Base-by-base conservation (phyloP, 2,888 invertebrate species). In the Cheilosia pagana region DNA sequence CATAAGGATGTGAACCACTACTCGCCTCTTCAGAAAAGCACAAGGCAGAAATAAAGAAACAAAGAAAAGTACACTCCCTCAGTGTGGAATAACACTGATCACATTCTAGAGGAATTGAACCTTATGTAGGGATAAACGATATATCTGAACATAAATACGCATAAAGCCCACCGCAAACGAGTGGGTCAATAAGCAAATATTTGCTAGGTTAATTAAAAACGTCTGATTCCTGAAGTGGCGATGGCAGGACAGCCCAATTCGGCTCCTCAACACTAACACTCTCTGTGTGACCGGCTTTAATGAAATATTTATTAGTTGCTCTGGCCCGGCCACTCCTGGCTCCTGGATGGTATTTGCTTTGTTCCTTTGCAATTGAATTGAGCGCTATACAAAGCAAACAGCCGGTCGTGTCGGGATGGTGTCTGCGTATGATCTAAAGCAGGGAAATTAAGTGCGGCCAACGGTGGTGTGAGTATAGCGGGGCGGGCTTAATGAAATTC, bases 201-300 rank as follows among this genome's bases (percentile, higher is more conserved):
- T 87, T 88, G 86, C 85, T 65, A 79, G 87, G 87, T 87, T 88
- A 87, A 88, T 88, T 88, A 87, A 87, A 87, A 88, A 87, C 74
- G 86, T 87, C 87, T 85, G 86, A 87, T 87, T 87, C 77, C 67
- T 39, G 68, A 72, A 50, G 74, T 60, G 59, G 52, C 53, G 65
- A 21, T 21, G 23, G 48, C 8, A 12, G 19, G 12, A 35, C 45
- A 74, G 50, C 39, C 67, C 41, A 35, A 43, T 43, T 7, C n/a
- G 59, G 53, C 62, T 62, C 28, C 28, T 12, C 10, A 31, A 16
- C 63, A 4, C 12, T 16, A n/a, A 23, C 12, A 39, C 19, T 43
- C 35, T 35, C 10, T 31, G 39, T 52, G 23, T 52, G 28, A 19
- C 39, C 19, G 55, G 55, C 48, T 78, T 82, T 83, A 83, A 83